Evolutionary conservation across 2,797 vertebrate genomes (phyloP).

Genomic region (Perodicticus potto): DNA sequence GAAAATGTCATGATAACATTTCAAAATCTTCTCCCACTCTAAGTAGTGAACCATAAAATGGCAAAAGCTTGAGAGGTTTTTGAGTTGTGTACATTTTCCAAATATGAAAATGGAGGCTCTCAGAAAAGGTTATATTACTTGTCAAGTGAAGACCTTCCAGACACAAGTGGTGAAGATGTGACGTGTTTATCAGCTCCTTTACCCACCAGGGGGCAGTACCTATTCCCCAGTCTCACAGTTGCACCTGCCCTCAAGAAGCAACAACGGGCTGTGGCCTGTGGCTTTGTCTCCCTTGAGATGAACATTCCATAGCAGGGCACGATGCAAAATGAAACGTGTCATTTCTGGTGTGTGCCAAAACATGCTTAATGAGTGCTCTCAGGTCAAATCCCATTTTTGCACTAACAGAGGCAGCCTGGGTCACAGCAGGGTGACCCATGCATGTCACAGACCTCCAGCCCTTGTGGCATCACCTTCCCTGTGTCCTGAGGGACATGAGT

Average conservation of each 20-base stretch:
- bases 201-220: accelerated
- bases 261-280: accelerated
- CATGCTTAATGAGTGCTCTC: not conserved
- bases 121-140: accelerated
- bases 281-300: not conserved
- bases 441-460: accelerated
- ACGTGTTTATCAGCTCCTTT: accelerated
- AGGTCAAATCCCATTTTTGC: not conserved
- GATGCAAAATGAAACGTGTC: not conserved
- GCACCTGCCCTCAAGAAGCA: not conserved
- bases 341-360: too few relatives aligned
- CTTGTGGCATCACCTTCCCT: accelerated
- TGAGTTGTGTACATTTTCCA: not conserved
- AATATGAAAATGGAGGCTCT: accelerated
- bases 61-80: not conserved
- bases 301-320: not conserved
- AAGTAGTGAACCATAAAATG: too few relatives aligned
- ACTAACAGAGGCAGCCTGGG: accelerated
- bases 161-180: accelerated
- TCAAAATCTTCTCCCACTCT: not conserved
- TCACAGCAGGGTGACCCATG: accelerated
- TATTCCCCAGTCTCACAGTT: accelerated
- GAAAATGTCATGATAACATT: not conserved
- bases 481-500: accelerated
- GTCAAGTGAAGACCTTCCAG: not conserved